Evolutionary conservation across 2,888 invertebrate genomes (phyloP).

Genomic region (Plagodis pulveraria): DNA sequence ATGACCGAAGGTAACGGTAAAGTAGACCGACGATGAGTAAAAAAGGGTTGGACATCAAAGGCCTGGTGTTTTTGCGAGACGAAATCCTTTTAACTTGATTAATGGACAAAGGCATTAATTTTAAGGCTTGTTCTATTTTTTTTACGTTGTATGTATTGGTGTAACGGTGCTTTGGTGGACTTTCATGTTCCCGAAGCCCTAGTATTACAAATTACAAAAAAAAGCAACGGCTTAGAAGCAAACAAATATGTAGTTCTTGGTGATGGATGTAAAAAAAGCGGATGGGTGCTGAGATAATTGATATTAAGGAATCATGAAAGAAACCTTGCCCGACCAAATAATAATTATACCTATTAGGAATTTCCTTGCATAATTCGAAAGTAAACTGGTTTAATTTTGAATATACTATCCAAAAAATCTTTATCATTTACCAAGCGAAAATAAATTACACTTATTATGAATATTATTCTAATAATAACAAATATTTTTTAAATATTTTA

Average conservation of each 20-base stretch:
- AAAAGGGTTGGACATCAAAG: slow-evolving; percentile 73
- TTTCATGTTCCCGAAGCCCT: slow-evolving; percentile 47
- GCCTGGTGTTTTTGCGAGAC: slow-evolving; percentile 61
- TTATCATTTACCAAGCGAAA: too few species aligned
- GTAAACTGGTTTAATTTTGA: too few species aligned
- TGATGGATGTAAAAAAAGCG: not conserved
- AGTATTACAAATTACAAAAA: slow-evolving; percentile 25
- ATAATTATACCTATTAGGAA: too few species aligned
- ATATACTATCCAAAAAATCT: too few species aligned
- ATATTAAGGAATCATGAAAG: too few species aligned
- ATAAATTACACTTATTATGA: too few species aligned
- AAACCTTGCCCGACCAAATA: too few species aligned
- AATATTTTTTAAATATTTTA: too few species aligned
- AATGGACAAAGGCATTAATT: slow-evolving; percentile 75
- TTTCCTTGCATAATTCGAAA: too few species aligned
- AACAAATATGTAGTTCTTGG: not conserved
- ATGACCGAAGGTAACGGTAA: slow-evolving; percentile 66
- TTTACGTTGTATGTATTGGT: slow-evolving; percentile 27
- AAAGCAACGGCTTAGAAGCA: slow-evolving; percentile 7
- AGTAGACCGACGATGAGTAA: slow-evolving; percentile 49
- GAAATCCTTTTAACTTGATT: slow-evolving; percentile 77
- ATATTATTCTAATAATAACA: too few species aligned
- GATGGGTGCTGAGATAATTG: too few species aligned
- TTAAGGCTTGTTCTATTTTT: slow-evolving; percentile 57
- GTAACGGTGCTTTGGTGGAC: slow-evolving; percentile 45